Evolutionary conservation across 2,113 vertebrate species (phyloP), one percentile per base, ranked within the genome.

Genomic region (Aptenodytes forsteri): DNA sequence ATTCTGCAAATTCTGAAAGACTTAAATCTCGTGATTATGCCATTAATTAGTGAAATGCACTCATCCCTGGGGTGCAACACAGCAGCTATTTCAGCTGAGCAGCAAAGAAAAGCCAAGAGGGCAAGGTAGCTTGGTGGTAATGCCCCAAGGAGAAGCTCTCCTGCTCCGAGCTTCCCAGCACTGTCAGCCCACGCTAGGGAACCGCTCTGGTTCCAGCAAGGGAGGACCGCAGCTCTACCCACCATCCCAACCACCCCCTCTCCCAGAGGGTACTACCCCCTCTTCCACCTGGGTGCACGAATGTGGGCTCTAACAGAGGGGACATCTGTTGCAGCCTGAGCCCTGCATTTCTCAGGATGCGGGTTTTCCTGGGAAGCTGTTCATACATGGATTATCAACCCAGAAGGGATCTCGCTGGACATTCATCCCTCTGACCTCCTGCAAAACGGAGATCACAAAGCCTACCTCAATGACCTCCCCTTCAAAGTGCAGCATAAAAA

Each of bases 121-220:
- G 29, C 42, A 96, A 69, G 19, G 29, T 7, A 44, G 83, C 56
- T 32, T 16, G 17, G 38, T 44, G n/a, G 21, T 5, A 46, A 17
- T 46, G 40, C 4, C 20, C 40, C 38, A 27, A 40, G 4, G 5
- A 62, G 70, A 87, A 80, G 58, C 11, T 17, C 27, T 52, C 73
- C 47, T 40, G 42, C 32, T 71, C 52, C 1, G 0, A 64, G 44
- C 8, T 4, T 46, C 18, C 54, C 22, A 23, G 44, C 0, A 0
- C 62, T 86, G 52, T 36, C 71, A 54, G 4, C 13, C 25, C 61
- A 40, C 0, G 3, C 46, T 2, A 78, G 47, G 7, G 36, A 77
- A 26, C 34, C 0, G 6, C 38, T 73, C 65, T 36, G 17, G 52
- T 23, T 66, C 27, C 90, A 78, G 26, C 61, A 66, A 46, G n/a